A percentile compares a stretch with the other conserved stretches of the same genome.
phyloP scores from a whole-genome alignment of 53 echinoderm and acorn worm species.

The Actinopyga echinites region DNA sequence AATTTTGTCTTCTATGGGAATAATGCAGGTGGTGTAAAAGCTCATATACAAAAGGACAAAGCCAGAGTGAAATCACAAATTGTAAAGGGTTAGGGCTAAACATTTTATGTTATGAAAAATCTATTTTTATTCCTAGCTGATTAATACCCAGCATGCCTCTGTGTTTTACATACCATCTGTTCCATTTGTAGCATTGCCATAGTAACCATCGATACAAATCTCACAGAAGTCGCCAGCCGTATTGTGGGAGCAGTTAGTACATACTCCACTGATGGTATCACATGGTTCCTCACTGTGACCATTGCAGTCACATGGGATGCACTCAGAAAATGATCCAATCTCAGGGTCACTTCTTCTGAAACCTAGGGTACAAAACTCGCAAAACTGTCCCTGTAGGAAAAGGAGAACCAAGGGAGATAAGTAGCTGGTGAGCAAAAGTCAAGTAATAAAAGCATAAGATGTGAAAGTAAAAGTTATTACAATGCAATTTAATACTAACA shows the following conservation, averaged over 20 bases:
- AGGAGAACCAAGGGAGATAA: not conserved
- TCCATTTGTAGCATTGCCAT: constrained; percentile 74
- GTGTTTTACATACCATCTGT: constrained; percentile 60
- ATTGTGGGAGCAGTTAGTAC: constrained; percentile 73
- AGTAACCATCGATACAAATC: constrained; percentile 82
- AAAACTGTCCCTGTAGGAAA: constrained; percentile 74
- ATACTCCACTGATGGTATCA: constrained; percentile 68
- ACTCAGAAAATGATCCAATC: constrained; percentile 71
- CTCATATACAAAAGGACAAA: too few relatives aligned
- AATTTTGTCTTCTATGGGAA: too few relatives aligned
- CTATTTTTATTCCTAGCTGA: too few relatives aligned
- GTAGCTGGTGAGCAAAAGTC: too few relatives aligned
- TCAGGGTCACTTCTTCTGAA: constrained; percentile 52
- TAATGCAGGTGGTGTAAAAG: too few relatives aligned
- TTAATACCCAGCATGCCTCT: not conserved
- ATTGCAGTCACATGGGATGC: constrained; percentile 81
- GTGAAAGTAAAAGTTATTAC: too few relatives aligned
- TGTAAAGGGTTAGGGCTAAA: too few relatives aligned
- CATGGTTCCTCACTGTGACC: constrained; percentile 75
- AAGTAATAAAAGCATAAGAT: too few relatives aligned
- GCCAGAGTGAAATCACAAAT: too few relatives aligned
- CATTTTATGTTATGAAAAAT: not conserved
- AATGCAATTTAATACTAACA: too few relatives aligned
- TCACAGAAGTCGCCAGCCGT: constrained; percentile 81
- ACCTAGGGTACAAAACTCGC: constrained; percentile 80